Evolutionary conservation across 2,888 invertebrate species (phyloP), one percentile per base, ranked within the genome.

Genomic region (Spodoptera littoralis): DNA sequence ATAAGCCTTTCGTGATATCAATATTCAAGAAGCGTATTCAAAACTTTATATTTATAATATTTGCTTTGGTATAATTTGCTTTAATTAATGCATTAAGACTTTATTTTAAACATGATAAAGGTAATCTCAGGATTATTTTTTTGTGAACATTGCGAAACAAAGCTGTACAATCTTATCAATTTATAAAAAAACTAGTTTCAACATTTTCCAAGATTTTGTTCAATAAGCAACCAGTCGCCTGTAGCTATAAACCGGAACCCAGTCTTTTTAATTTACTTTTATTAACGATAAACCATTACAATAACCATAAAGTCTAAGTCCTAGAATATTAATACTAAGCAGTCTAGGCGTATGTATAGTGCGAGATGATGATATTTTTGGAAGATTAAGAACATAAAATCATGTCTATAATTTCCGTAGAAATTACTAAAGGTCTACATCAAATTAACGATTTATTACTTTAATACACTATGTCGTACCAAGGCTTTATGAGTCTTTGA

Each of bases 261-360:
- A n/a, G 11, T 58, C 44, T 9, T 48, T 55, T 65, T 27, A 55
- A 45, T 64, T 45, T 48, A 52, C 30, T 59, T 64, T 70, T 56
- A 56, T n/a, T 46, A 44, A 52, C 45, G n/a, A 52, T 65, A n/a
- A 65, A 49, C 55, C 13, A 55, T 64, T 70, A 52, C 27, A 48
- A 52, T 48, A 43, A 55, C n/a, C 43, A n/a, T 60, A 24, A 48
- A 59, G 11, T 42, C 44, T 44, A 27, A 48, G 43, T 64, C 41
- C 11, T 41, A 46, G 30, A 43, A 65, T n/a, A 59, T 44, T 27
- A 51, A 58, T 42, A 11, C 5, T 2, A 11, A 9, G 18, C 8
- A 24, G 57, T 70, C 47, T 51, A 60, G 71, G 70, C 52, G 18
- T 27, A 46, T 24, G 22, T 27, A 46, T 24, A 5, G 51, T 13